A percentile compares a stretch with the other conserved stretches of the same genome.
phyloP scores from a whole-genome alignment of 1,140 invertebrate genomes.

The Ostrea denselamellosa region DNA sequence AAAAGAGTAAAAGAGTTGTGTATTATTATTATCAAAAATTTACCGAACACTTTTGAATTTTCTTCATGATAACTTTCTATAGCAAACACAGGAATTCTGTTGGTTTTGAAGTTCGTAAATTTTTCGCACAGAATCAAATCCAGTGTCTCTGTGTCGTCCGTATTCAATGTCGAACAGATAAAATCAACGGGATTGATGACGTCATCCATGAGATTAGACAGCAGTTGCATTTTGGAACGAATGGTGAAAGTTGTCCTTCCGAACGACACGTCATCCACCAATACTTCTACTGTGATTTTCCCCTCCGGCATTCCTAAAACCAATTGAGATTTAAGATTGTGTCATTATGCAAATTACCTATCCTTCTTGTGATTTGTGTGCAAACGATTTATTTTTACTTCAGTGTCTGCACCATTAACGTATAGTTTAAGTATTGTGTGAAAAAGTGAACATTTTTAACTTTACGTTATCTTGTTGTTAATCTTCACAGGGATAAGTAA shows the following conservation, averaged over 20 bases:
- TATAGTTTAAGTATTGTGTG: too few relatives aligned
- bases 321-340: background rate
- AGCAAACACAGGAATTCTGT: background rate
- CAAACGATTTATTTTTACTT: too few relatives aligned
- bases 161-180: background rate
- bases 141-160: background rate
- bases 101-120: background rate
- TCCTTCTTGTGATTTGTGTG: too few relatives aligned
- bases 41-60: background rate
- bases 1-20: too few relatives aligned
- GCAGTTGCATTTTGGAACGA: constrained; percentile 9
- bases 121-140: background rate
- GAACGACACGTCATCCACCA: background rate
- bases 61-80: background rate
- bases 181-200: constrained; percentile 10
- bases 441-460: too few relatives aligned
- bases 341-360: too few relatives aligned
- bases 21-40: background rate
- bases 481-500: too few relatives aligned
- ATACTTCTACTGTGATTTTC: background rate
- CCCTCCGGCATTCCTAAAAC: background rate
- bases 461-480: too few relatives aligned
- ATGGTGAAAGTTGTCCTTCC: background rate
- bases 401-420: too few relatives aligned
- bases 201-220: constrained; percentile 3